A percentile compares a stretch with the other conserved stretches of the same genome.
Conservation (phyloP, 2,888 invertebrate genomes). For the Cyclophora albipunctata region DNA sequence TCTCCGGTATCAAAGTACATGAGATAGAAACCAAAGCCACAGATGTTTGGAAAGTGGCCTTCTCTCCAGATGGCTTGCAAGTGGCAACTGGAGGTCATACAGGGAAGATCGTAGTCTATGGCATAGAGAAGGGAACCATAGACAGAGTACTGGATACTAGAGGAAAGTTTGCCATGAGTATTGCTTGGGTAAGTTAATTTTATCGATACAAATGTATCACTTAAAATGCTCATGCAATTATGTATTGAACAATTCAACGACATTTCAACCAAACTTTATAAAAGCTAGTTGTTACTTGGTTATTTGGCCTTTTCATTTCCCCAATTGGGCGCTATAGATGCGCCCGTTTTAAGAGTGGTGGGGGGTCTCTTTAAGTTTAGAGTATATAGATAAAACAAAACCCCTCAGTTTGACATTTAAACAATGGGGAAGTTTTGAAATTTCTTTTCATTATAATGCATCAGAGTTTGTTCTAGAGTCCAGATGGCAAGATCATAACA, state of each 20-base stretch:
- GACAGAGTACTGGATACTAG: conserved; percentile 91
- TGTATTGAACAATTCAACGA: not conserved
- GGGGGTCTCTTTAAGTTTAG: not conserved
- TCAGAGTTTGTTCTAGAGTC: conserved; percentile 78
- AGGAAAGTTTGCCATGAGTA: conserved; percentile 93
- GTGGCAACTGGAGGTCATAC: conserved; percentile 93
- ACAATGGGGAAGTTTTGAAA: not conserved
- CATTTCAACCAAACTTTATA: not conserved
- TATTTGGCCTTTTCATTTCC: no score
- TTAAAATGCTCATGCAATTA: not conserved
- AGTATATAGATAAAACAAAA: no score
- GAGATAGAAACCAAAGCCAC: conserved; percentile 89
- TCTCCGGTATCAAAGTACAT: conserved; percentile 86
- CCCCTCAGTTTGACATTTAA: no score
- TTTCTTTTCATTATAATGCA: no score
- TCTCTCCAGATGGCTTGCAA: conserved; percentile 92
- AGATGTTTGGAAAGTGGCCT: conserved; percentile 95
- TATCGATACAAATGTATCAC: not conserved
- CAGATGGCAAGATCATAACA: conserved; percentile 93
- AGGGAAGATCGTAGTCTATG: conserved; percentile 92
- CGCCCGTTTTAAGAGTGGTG: not conserved
- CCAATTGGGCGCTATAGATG: no score
- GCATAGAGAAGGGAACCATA: conserved; percentile 86
- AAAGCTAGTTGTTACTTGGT: no score
- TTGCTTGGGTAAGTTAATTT: conserved; percentile 87